These are phyloP conservation scores for Hippocampus abdominalis DNA, from an alignment of 2,113 vertebrate genomes.

Conservation along the genomic window DNA sequence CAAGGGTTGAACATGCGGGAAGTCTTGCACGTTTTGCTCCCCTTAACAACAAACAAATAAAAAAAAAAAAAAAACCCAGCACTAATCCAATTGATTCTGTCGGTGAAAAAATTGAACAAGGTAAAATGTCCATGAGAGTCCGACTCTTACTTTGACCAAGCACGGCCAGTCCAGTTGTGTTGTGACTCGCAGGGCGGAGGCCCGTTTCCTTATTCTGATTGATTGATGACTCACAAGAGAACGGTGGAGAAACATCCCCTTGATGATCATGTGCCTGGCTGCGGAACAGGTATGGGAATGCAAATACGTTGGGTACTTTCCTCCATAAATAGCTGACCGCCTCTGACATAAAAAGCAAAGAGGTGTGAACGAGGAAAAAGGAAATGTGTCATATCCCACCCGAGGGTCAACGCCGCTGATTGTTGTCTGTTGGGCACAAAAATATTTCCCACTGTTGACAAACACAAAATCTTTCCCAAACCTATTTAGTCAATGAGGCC, in stretches of 20 bases:
- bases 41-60: background rate
- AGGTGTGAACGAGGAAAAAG: constrained; percentile 18
- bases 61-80: too few relatives aligned
- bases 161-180: constrained; percentile 23
- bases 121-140: background rate
- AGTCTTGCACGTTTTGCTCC: background rate
- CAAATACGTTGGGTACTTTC: constrained; percentile 63
- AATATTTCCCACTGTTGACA: constrained; percentile 4
- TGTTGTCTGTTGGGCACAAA: background rate
- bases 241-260: constrained; percentile 51
- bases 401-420: background rate
- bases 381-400: constrained; percentile 8
- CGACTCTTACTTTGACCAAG: constrained; percentile 4
- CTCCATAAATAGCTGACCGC: constrained; percentile 30
- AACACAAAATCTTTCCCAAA: background rate
- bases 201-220: constrained; percentile 22
- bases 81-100: too few relatives aligned
- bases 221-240: constrained; percentile 43
- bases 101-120: too few relatives aligned
- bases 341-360: background rate
- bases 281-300: constrained; percentile 41
- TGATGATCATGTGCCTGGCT: constrained; percentile 32
- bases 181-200: constrained; percentile 49
- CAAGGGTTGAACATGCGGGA: background rate
- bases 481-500: background rate